These are phyloP conservation scores for Lottia scabra DNA, from an alignment of 2,888 invertebrate species.

Conservation along the genomic window DNA sequence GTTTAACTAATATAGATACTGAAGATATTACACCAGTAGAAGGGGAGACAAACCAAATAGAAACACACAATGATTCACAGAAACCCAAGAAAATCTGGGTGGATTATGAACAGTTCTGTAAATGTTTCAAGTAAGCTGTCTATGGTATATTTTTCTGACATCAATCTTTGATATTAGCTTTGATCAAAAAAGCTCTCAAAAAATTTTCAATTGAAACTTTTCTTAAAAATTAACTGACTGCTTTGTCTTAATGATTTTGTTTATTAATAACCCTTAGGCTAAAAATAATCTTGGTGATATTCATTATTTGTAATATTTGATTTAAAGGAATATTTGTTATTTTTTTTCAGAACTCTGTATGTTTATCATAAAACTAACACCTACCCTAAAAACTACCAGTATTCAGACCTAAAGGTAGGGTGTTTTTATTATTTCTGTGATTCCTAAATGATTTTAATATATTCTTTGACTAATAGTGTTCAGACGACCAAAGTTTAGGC, in stretches of 20 bases:
- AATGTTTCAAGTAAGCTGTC: constrained; percentile 66
- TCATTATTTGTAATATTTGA: no score
- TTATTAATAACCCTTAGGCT: no score
- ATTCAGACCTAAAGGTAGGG: constrained; percentile 62
- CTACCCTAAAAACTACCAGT: constrained; percentile 59
- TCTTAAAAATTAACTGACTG: not conserved
- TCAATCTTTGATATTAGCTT: no score
- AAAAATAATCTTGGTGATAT: no score
- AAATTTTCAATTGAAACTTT: not conserved
- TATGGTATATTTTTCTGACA: no score
- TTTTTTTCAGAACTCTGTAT: constrained; percentile 61
- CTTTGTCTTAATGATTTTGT: no score
- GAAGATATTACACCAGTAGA: not conserved
- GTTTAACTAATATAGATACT: not conserved
- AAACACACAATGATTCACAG: constrained; percentile 20
- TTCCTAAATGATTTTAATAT: no score
- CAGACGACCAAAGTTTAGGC: no score
- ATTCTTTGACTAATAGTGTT: no score
- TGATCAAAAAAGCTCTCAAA: no score
- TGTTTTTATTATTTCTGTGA: no score
- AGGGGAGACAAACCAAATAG: constrained; percentile 7
- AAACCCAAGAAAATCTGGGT: constrained; percentile 65
- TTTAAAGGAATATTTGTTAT: constrained; percentile 11
- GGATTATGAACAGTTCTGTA: constrained; percentile 66
- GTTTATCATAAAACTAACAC: constrained; percentile 68